Base-by-base conservation (phyloP, 2,797 vertebrate species). In the Sebastes reedi region DNA sequence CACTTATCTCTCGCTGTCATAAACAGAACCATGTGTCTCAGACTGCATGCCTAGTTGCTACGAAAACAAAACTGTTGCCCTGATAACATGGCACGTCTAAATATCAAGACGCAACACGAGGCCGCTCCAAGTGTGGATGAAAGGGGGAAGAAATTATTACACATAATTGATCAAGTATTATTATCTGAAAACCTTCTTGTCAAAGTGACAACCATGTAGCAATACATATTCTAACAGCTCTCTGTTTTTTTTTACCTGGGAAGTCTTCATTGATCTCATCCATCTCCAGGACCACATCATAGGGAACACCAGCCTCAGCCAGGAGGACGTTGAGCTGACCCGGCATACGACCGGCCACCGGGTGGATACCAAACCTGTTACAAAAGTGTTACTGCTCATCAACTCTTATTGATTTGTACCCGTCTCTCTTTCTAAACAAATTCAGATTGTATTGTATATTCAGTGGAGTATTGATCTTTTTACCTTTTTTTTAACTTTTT, bases 191-290 rank as follows among this genome's bases (percentile, higher is more conserved):
- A 69, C 39, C 20, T 72, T 70, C 42, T 39, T 27, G 80, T 55
- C 73, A 81, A 79, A 69, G 52, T 69, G 84, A 76, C 36, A 67
- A 56, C 30, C 29, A 9, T 25, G 25, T 18, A 42, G 27, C 11
- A 22, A 42, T 67, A 79, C 71, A 66, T 58, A 75, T 8, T 58
- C 9, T 8, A 71, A 70, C 12, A 30, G 29, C 73, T 72, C 36
- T 29, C 10, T 8, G 3, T 54, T 54, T 54, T 50, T 50, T 54
- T 54, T 88, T 92, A 96, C 96, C 95, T 87, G 95, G 92, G 91
- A 97, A 97, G 91, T 96, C 96, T 1, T 96, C 90, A 11, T 97
- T 97, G 80, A 97, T 96, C 90, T 97, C 95, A n/a, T 97, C 96
- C 96, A 96, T 97, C 91, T 97, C 96, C 85, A 97, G 85, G 50